These are phyloP conservation scores for Sitta europaea DNA, from an alignment of 2,113 vertebrate genomes.

Conservation along the genomic window DNA sequence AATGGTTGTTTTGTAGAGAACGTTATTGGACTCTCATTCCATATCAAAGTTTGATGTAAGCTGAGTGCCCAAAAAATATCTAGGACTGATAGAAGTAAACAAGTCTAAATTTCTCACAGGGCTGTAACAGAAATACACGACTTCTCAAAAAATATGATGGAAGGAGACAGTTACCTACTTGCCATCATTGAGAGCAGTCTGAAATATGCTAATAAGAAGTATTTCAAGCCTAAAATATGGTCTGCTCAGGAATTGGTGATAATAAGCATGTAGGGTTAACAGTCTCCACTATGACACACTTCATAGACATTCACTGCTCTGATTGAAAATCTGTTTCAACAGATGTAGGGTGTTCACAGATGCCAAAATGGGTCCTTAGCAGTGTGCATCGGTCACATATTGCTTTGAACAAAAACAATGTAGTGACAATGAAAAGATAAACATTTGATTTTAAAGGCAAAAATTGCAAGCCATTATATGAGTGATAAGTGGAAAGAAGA, in stretches of 20 bases:
- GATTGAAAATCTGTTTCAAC: not conserved
- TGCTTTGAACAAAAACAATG: not conserved
- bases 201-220: not conserved
- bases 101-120: not conserved
- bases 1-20: not conserved
- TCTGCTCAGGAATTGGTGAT: not conserved
- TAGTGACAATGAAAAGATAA: not conserved
- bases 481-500: not conserved
- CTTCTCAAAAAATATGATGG: not conserved
- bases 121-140: not conserved
- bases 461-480: not conserved
- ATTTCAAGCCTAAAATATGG: not conserved
- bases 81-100: not conserved
- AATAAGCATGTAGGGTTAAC: not conserved
- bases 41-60: not conserved
- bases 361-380: not conserved
- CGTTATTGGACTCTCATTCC: not conserved
- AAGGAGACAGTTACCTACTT: not conserved
- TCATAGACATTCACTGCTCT: not conserved
- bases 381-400: accelerated
- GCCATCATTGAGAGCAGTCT: not conserved
- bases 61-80: not conserved
- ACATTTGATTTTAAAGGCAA: not conserved
- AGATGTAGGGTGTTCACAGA: not conserved
- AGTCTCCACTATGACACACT: not conserved